These are phyloP conservation scores for Leptonema lineaticorne DNA, from an alignment of 1,140 invertebrate species.

Conservation along the genomic window DNA sequence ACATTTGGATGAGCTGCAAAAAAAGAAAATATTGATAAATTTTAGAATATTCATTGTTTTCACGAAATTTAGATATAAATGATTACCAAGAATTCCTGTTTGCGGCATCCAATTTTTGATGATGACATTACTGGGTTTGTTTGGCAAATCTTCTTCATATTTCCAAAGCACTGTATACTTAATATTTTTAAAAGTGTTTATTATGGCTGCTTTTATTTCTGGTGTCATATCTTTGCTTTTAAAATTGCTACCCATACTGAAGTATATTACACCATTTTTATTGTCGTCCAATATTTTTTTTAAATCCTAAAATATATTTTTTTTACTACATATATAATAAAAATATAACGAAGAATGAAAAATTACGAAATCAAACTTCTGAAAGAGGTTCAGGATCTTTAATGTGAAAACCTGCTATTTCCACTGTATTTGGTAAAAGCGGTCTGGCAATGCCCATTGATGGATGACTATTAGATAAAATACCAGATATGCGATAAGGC, in stretches of 20 bases:
- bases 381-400: slow-evolving; percentile 29
- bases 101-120: slow-evolving; percentile 70
- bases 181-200: slow-evolving; percentile 57
- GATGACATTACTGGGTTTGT: slow-evolving; percentile 62
- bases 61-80: neutral
- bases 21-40: slow-evolving; percentile 41
- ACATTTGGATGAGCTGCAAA: slow-evolving; percentile 55
- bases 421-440: slow-evolving; percentile 34
- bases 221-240: slow-evolving; percentile 54
- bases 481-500: slow-evolving; percentile 7
- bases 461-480: slow-evolving; percentile 35
- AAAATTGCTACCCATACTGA: slow-evolving; percentile 64
- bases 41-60: neutral
- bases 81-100: slow-evolving; percentile 59
- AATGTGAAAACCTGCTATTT: slow-evolving; percentile 37
- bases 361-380: slow-evolving; percentile 11
- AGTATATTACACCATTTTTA: slow-evolving; percentile 62
- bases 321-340: neutral
- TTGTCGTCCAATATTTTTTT: slow-evolving; percentile 58
- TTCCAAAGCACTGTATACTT: slow-evolving; percentile 69
- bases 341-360: neutral
- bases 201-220: slow-evolving; percentile 50
- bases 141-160: slow-evolving; percentile 59
- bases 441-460: slow-evolving; percentile 31
- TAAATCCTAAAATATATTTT: slow-evolving; percentile 46